Evolutionary conservation across 2,797 vertebrate species (phyloP), one percentile per base, ranked within the genome.

Genomic region (Siniperca undulata): DNA sequence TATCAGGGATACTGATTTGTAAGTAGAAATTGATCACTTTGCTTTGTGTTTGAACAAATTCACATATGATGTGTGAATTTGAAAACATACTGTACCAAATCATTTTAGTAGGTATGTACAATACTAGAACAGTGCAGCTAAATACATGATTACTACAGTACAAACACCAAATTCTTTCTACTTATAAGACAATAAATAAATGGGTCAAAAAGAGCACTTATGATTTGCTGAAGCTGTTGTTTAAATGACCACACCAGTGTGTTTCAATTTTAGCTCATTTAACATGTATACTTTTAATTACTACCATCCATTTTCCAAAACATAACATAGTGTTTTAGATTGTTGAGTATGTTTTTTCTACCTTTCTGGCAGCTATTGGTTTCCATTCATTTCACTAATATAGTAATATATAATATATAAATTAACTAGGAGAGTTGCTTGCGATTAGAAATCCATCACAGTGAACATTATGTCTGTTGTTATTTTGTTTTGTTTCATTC

Each of bases 171-270:
- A 75, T 64, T 78, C 40, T 62, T 80, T 80, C 69, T 70, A 91
- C 70, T 66, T 50, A 68, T 66, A 83, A 88, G 61, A 91, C 74
- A 77, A 84, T 85, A 86, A 89, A 87, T 91, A 83, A 79, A 76
- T 48, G 56, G 27, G 53, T 74, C 30, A 74, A 70, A 82, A 91
- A 89, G 77, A 86, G 86, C 80, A 84, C 69, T 82, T 83, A 44
- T 70, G 85, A 79, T 68, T 81, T n/a, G 24, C 58, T 61, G 64
- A 72, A 68, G 65, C 59, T 64, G 53, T 20, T 55, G 67, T 76
- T 81, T 55, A 74, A 70, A 65, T 13, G 52, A 76, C 66, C 66
- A 74, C n/a, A 83, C 71, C 68, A 53, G 60, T 58, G 42, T 66
- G 44, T 78, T 55, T 7, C 1, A 17, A 61, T 27, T 5, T 40